Evolutionary conservation across 2,888 invertebrate species (phyloP), one percentile per base, ranked within the genome.

Genomic region (Drosophila emarginata): DNA sequence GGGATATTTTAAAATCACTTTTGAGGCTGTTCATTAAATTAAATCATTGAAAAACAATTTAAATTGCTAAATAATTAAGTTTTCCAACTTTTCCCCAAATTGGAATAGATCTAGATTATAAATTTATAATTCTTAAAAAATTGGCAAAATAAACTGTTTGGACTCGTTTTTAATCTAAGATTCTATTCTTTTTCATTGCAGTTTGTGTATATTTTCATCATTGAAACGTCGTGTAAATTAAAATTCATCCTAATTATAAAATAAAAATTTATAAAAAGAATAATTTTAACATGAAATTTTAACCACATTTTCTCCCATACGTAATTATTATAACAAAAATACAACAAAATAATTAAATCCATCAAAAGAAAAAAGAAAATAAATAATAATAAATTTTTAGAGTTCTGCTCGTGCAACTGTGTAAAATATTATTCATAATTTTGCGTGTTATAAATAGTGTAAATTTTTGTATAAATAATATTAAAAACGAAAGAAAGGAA

Each of bases 181-280:
- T 18, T 4, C 32, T 2, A 15, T 2, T 15, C 14, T 9, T 32
- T 37, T 0, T 9, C 4, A 2, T 84, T 84, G 4, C 84, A 84
- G 84, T 87, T 84, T 82, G 88, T 84, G 88, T 87, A 84, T 84
- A 82, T 83, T 85, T 85, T 86, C 88, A 86, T 84, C 88, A 85
- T 84, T 78, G 76, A 73, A 79, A 72, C 85, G 85, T 74, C 86
- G 88, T 87, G 84, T 87, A 87, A 74, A 84, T 85, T 87, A 75
- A 85, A 77, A 77, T 87, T 72, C 84, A 84, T 87, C 77, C 71
- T 84, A 82, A 74, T 82, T 84, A 82, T 87, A 87, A 85, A 80
- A 59, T 61, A 56, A 56, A 61, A 57, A 77, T 61, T 67, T 57
- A 67, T 71, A 72, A 67, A 72, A 53, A 71, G 36, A 72, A 45